Evolutionary conservation across 2,797 vertebrate species (phyloP).

Genomic region (Hyperoplus immaculatus): DNA sequence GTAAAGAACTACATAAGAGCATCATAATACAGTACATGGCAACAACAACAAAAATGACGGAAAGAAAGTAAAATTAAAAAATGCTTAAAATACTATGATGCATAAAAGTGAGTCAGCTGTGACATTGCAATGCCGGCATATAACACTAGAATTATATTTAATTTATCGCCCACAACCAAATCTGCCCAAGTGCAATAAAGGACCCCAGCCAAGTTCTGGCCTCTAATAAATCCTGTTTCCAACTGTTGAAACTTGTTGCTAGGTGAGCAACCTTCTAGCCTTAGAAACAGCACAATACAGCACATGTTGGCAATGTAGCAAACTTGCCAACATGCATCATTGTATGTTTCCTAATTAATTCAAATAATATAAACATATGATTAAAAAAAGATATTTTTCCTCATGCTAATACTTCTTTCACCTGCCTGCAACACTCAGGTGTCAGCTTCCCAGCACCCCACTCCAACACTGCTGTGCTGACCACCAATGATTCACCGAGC

Average conservation of each 20-base stretch:
- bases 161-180: not conserved
- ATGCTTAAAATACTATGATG: not conserved
- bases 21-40: not conserved
- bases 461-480: constrained; percentile 18
- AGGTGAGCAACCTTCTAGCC: no score
- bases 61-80: not conserved
- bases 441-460: constrained; percentile 6
- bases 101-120: not conserved
- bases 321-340: not conserved
- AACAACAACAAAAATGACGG: not conserved
- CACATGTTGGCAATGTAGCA: not conserved
- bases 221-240: not conserved
- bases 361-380: not conserved
- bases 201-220: no score
- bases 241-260: not conserved
- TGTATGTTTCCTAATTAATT: not conserved
- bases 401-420: constrained; percentile 28
- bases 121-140: not conserved
- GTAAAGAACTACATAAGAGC: not conserved
- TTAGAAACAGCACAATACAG: no score
- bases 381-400: constrained; percentile 19
- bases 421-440: constrained; percentile 35
- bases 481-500: constrained; percentile 26
- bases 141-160: not conserved
- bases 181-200: not conserved